A percentile compares a stretch with the other conserved stretches of the same genome.
Conservation (phyloP, 2,888 invertebrate genomes). For the Napeogenes sylphis region DNA sequence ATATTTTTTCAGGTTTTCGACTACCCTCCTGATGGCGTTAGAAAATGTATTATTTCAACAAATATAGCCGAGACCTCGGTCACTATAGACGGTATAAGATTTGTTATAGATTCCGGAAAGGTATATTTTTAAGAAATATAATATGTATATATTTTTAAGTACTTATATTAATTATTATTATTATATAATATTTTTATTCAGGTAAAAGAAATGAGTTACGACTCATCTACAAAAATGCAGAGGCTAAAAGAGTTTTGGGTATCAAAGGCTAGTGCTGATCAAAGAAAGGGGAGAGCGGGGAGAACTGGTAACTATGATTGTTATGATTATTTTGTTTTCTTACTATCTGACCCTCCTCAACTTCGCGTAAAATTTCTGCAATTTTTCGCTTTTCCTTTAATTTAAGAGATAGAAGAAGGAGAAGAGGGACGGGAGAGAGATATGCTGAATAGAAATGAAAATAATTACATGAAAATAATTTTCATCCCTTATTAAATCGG, state of each 20-base stretch:
- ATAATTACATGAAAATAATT: too few relatives aligned
- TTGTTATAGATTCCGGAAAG: conserved; percentile 98
- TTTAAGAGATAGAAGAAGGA: too few relatives aligned
- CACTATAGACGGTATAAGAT: conserved; percentile 98
- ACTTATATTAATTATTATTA: not conserved
- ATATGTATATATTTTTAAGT: not conserved
- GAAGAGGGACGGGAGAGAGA: too few relatives aligned
- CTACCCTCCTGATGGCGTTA: conserved; percentile 93
- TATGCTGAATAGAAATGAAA: too few relatives aligned
- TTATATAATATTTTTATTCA: conserved; percentile 31
- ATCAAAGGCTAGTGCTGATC: conserved; percentile 98
- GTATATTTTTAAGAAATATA: conserved; percentile 55
- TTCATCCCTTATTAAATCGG: too few relatives aligned
- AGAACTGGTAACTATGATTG: conserved; percentile 79
- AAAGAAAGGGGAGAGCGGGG: conserved; percentile 96
- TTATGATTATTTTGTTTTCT: too few relatives aligned
- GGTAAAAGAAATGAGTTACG: conserved; percentile 97
- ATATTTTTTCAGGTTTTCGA: conserved; percentile 86
- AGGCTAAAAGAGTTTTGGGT: conserved; percentile 96
- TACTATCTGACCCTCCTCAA: too few relatives aligned
- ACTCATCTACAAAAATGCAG: conserved; percentile 93
- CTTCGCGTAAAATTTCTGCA: too few relatives aligned
- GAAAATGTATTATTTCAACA: conserved; percentile 98
- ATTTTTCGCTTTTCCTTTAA: too few relatives aligned
- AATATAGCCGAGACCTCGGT: conserved; percentile 99